phyloP scores from a whole-genome alignment of 2,888 invertebrate genomes.

The Tuta absoluta region DNA sequence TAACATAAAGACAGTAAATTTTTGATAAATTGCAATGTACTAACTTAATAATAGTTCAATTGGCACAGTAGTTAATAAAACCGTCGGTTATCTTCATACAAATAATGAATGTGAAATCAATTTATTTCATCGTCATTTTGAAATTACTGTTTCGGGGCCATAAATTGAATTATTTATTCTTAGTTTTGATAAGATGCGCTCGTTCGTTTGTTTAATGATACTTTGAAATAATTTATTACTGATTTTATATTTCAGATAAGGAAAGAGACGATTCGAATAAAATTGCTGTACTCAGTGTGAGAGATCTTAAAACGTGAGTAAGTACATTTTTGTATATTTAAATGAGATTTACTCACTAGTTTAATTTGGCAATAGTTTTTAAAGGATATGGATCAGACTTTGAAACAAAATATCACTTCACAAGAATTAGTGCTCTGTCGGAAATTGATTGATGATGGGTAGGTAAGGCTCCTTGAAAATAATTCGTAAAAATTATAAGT shows the following conservation, averaged over 20 bases:
- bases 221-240: constrained; percentile 25
- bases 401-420: neutral
- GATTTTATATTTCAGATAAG: constrained; percentile 34
- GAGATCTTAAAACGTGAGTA: constrained; percentile 41
- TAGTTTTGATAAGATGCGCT: neutral
- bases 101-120: neutral
- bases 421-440: constrained; percentile 1
- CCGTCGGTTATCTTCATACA: neutral
- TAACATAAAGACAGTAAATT: neutral
- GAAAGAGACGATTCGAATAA: constrained; percentile 32
- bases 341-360: neutral
- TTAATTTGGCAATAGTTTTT: neutral
- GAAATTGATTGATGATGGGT: neutral
- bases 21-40: neutral
- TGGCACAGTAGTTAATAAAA: neutral
- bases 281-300: constrained; percentile 29
- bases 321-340: constrained; percentile 26
- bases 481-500: no score
- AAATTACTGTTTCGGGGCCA: neutral
- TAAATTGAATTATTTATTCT: neutral
- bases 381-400: neutral
- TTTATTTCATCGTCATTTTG: neutral
- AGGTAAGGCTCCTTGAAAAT: neutral
- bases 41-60: neutral
- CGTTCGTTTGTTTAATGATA: constrained; percentile 18